Evolutionary conservation across 2,797 vertebrate genomes (phyloP).

Genomic region (Passerculus sandwichensis): DNA sequence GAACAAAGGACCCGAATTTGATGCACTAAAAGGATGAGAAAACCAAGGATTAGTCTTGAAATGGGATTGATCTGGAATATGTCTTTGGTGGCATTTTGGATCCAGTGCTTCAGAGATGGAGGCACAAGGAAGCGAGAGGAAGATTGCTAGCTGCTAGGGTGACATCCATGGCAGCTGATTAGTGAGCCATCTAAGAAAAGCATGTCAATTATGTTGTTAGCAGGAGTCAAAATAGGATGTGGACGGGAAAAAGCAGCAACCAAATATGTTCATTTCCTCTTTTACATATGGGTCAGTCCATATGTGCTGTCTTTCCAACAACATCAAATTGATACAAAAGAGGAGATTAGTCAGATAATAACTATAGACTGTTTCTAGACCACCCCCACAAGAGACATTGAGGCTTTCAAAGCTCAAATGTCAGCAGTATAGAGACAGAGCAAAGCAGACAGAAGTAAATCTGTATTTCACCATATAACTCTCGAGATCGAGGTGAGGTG

Average conservation of each 20-base stretch:
- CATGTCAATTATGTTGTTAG: background rate
- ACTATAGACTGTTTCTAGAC: background rate
- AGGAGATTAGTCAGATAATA: background rate
- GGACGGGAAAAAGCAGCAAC: background rate
- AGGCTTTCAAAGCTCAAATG: background rate
- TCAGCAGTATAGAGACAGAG: background rate
- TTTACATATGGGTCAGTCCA: background rate
- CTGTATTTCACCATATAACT: background rate
- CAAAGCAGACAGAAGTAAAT: background rate
- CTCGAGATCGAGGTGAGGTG: background rate
- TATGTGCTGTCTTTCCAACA: background rate
- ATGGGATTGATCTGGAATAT: background rate
- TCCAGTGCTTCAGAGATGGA: background rate
- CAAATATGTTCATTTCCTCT: background rate
- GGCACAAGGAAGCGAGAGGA: background rate
- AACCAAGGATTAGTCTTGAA: background rate
- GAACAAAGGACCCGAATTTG: background rate
- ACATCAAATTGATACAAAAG: background rate
- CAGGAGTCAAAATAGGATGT: background rate
- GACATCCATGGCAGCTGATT: background rate
- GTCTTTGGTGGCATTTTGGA: background rate
- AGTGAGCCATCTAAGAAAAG: background rate
- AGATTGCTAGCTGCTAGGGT: background rate
- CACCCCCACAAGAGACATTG: accelerated
- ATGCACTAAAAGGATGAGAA: background rate